Conservation (phyloP, 92 coral and sea anemone species). For the Zoanthus solanderi region DNA sequence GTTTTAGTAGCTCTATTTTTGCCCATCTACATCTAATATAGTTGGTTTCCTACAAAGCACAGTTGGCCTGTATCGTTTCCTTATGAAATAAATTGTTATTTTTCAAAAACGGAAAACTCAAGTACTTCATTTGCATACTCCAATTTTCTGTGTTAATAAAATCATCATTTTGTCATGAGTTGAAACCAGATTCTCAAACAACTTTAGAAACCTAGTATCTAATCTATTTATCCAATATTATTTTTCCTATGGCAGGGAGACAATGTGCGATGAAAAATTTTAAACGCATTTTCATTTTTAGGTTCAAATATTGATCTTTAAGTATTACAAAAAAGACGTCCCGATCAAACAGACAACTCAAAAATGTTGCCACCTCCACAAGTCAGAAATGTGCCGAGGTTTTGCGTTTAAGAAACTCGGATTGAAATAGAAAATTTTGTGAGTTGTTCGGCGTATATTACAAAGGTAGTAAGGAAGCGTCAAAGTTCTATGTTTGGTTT, state of each 20-base stretch:
- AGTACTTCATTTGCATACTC: background rate
- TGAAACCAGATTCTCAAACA: background rate
- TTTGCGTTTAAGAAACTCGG: background rate
- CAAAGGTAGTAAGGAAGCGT: background rate
- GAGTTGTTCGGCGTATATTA: background rate
- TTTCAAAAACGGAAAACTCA: background rate
- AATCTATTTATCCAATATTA: background rate
- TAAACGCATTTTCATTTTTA: background rate
- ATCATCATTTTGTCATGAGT: background rate
- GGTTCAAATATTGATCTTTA: background rate
- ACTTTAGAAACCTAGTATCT: no score
- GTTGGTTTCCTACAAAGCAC: background rate
- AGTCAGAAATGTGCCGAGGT: background rate
- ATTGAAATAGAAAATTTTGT: background rate
- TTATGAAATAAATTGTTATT: background rate
- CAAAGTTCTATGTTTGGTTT: background rate
- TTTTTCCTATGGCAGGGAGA: background rate
- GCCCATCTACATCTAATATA: background rate
- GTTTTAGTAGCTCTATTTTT: background rate
- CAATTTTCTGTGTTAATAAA: background rate
- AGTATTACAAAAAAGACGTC: background rate
- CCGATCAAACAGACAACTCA: constrained; percentile 15
- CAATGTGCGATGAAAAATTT: background rate
- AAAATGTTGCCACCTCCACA: background rate
- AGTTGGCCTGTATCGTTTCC: background rate